Evolutionary conservation across 1,140 invertebrate genomes (phyloP).

Genomic region (Pomacea maculata): DNA sequence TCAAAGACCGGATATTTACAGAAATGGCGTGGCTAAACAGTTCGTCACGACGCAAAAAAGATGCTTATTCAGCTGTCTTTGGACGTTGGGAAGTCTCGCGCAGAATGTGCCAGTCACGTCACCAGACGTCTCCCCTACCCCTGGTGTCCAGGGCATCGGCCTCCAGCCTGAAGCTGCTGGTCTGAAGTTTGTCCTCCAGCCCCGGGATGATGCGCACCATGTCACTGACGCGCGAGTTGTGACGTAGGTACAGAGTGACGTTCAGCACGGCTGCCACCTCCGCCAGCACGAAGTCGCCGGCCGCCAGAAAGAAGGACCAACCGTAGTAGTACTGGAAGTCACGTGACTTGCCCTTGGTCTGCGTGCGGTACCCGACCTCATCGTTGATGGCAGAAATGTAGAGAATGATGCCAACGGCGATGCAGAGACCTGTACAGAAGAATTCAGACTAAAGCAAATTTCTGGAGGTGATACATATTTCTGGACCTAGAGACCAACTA

Average conservation of each 20-base stretch:
- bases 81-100: background rate
- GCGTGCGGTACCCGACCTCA: constrained; percentile 49
- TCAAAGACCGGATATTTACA: too few relatives aligned
- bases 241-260: constrained; percentile 50
- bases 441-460: constrained; percentile 4
- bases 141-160: background rate
- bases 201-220: constrained; percentile 48
- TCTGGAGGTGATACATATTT: background rate
- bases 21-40: background rate
- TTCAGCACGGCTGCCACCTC: constrained; percentile 51
- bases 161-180: background rate
- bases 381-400: constrained; percentile 60
- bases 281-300: constrained; percentile 44
- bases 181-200: constrained; percentile 38
- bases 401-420: constrained; percentile 54
- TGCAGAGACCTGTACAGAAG: constrained; percentile 41
- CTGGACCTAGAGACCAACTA: too few relatives aligned
- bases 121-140: background rate
- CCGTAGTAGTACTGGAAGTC: constrained; percentile 52
- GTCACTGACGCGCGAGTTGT: constrained; percentile 39
- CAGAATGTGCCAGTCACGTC: background rate
- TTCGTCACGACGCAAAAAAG: background rate
- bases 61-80: background rate
- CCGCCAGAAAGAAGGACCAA: constrained; percentile 58
- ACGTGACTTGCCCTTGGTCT: constrained; percentile 18